Base-by-base conservation (phyloP, 1,140 invertebrate species). In the Bombus waltoni region DNA sequence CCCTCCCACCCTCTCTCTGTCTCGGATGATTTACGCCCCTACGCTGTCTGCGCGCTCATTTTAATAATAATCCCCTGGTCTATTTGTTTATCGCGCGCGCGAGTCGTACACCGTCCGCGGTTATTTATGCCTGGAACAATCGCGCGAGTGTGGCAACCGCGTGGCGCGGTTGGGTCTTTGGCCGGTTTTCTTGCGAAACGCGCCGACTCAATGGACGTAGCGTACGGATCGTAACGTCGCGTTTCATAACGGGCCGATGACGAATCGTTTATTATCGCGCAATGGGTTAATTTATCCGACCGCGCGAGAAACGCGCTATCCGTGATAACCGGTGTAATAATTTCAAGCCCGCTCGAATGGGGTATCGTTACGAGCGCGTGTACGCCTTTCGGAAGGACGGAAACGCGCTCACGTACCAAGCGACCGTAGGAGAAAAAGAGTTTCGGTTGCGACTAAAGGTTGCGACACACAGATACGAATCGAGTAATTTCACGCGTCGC, bases 41-140 rank as follows among this genome's bases (percentile, higher is more conserved):
- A 32, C 32, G 32, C 47, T 65, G 53, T 65, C 40, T 15, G 65
- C 68, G 65, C 68, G 77, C 68, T 85, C 77, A 65, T 85, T 85
- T 85, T 77, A 78, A 78, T 83, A 77, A 83, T 70, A 83, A 83
- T 83, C 78, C n/a, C n/a, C 65, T 59, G 47, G 47, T 47, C 62
- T 44, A 77, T 78, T 77, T 71, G 82, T 70, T 78, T 70, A 76
- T 76, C 44, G 9, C 44, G 81, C 44, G 59, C 32, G 32, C 59
- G 35, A 53, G 32, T 40, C 35, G 44, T 35, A 9, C 35, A n/a
- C 32, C 44, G 25, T 38, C 4, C 44, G 32, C 25, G 57, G 72
- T 83, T 83, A 77, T 83, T 83, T 83, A 83, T 77, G 73, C 59
- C 4, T 13, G 28, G 72, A 68, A 83, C 70, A 62, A 73, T 65